These are phyloP conservation scores for Oreochromis aureus DNA, from an alignment of 2,113 vertebrate species.

Conservation along the genomic window DNA sequence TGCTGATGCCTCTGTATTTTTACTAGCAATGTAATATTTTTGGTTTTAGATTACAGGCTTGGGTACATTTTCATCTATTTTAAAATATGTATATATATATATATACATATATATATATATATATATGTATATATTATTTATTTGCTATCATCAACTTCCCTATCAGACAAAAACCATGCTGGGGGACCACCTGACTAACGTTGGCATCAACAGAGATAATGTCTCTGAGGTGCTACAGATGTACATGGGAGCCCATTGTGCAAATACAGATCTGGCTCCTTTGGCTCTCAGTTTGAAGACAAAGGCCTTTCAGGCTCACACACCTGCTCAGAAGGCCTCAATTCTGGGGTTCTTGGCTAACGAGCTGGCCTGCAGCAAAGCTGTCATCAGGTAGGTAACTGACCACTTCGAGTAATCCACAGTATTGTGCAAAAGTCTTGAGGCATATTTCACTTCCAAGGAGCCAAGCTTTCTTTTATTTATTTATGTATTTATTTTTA, in stretches of 20 bases:
- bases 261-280: slow-evolving; percentile 82
- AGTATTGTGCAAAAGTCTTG: not conserved
- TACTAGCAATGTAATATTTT: not conserved
- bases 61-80: not conserved
- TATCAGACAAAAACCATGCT: slow-evolving; percentile 91
- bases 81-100: rapidly evolving
- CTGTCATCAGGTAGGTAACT: slow-evolving; percentile 85
- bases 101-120: rapidly evolving
- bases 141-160: not conserved
- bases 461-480: not conserved
- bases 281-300: slow-evolving; percentile 86
- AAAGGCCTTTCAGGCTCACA: slow-evolving; percentile 96
- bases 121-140: not conserved
- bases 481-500: not conserved
- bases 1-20: not conserved
- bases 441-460: not conserved
- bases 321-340: slow-evolving; percentile 89
- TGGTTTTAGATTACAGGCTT: not conserved
- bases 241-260: slow-evolving; percentile 93
- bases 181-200: slow-evolving; percentile 91
- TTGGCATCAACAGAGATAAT: slow-evolving; percentile 95
- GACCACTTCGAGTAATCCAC: not conserved
- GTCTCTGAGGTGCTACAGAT: slow-evolving; percentile 97
- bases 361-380: slow-evolving; percentile 93
- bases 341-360: slow-evolving; percentile 91